phyloP scores from a whole-genome alignment of 1,140 invertebrate genomes.

The Achatina immaculata region DNA sequence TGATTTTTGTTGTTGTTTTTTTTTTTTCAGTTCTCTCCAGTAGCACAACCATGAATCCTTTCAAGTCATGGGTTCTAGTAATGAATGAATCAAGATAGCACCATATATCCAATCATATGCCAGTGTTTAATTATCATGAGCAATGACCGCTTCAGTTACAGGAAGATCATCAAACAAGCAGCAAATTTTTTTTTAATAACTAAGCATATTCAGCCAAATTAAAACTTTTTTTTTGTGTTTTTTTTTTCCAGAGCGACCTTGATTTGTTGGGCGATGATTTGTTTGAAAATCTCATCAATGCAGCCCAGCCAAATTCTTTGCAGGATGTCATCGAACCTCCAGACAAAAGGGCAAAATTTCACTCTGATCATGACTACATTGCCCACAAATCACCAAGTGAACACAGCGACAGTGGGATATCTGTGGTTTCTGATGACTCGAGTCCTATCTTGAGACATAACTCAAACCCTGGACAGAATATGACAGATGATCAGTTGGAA shows the following conservation, averaged over 20 bases:
- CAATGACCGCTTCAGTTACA: no score
- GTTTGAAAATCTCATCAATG: constrained; percentile 30
- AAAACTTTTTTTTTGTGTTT: neutral
- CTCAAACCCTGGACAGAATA: constrained; percentile 11
- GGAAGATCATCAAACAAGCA: no score
- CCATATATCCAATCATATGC: no score
- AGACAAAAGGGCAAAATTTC: constrained; percentile 9
- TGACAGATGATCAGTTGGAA: constrained; percentile 38
- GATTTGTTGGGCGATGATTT: constrained; percentile 31
- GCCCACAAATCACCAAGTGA: constrained; percentile 38
- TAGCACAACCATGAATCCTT: no score
- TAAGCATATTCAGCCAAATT: no score
- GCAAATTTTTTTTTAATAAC: no score
- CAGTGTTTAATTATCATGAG: no score
- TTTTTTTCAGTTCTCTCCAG: no score
- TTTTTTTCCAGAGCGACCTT: constrained; percentile 12
- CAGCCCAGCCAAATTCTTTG: constrained; percentile 22
- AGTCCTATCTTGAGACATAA: neutral
- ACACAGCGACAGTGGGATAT: constrained; percentile 39
- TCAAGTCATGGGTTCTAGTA: no score
- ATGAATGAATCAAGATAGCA: no score
- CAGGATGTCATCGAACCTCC: constrained; percentile 20
- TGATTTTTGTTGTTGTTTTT: no score
- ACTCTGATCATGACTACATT: constrained; percentile 37
- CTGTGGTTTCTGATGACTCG: constrained; percentile 35